A percentile compares a stretch with the other conserved stretches of the same genome.
Evolutionary conservation across 2,888 invertebrate species (phyloP).

Genomic region (Yponomeuta malinellus): DNA sequence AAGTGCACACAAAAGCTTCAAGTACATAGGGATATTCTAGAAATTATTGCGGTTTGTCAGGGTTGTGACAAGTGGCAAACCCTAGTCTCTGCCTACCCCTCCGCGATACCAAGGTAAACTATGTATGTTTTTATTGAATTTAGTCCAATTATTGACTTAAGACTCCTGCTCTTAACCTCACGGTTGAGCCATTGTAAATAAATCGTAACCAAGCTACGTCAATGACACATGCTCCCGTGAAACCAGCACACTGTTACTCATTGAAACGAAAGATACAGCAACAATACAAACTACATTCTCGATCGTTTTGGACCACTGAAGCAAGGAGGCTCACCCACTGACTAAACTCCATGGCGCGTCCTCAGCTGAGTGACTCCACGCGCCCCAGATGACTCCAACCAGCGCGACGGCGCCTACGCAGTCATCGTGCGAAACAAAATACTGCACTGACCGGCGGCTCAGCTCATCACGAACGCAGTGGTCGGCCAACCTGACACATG

Average conservation of each 20-base stretch:
- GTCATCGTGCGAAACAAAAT: conserved; percentile 27
- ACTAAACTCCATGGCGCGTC: background rate
- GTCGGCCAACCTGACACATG: background rate
- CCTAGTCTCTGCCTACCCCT: no score
- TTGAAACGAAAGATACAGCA: background rate
- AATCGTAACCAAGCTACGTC: no score
- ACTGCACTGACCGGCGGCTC: background rate
- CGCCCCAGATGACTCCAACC: background rate
- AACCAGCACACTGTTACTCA: background rate
- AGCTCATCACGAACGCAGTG: background rate
- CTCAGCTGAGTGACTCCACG: background rate
- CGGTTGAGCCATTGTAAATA: no score
- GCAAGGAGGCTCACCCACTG: background rate
- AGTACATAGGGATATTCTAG: no score
- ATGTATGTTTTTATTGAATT: no score
- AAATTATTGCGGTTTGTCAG: no score
- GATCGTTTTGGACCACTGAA: background rate
- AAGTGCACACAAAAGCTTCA: no score
- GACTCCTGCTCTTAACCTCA: no score
- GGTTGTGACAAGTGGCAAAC: no score
- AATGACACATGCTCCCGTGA: no score
- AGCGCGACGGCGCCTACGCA: conserved; percentile 17
- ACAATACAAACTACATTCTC: background rate
- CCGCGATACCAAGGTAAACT: no score
- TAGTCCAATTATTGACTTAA: no score